Base-by-base conservation (phyloP, 2,888 invertebrate genomes). In the Platerodrilus igneus region DNA sequence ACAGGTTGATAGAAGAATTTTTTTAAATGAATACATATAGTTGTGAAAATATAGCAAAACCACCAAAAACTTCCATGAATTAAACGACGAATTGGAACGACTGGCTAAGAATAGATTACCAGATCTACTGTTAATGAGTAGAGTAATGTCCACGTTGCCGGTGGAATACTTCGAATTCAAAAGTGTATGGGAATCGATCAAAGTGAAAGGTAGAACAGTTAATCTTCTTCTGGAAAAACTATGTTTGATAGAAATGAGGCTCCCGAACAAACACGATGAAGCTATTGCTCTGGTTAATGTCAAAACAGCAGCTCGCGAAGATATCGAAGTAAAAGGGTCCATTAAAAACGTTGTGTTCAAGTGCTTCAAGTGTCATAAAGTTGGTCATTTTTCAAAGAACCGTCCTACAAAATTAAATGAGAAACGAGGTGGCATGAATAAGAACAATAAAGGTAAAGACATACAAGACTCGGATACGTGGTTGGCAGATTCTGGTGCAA, bases 221-320 rank as follows among this genome's bases (percentile, higher is more conserved):
- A 26, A 26, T n/a, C 11, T 13, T 3, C 7, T 26, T 7, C 7
- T 32, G 17, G 15, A 26, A 17, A 18, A 25, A 36, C 14, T 16
- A 41, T 29, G 27, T 9, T n/a, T 26, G 4, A 26, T 26, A 11
- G 28, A 28, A 17, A 28, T 28, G 28, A 3, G 27, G 6, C 9
- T 26, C 5, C 10, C 27, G n/a, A 7, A 4, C 5, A 26, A 26
- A 13, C 27, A 22, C 10, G 27, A 26, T 7, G 27, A 14, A 8
- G 4, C 27, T 4, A 15, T 14, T n/a, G 27, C 27, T 3, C 17
- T 28, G 3, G 15, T 16, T n/a, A n/a, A n/a, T n/a, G n/a, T n/a
- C n/a, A n/a, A n/a, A n/a, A n/a, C n/a, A n/a, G n/a, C n/a, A n/a
- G n/a, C n/a, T n/a, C n/a, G n/a, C n/a, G n/a, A n/a, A n/a, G n/a